Base-by-base conservation (phyloP, 2,797 vertebrate genomes). In the Sebastes iracundus region DNA sequence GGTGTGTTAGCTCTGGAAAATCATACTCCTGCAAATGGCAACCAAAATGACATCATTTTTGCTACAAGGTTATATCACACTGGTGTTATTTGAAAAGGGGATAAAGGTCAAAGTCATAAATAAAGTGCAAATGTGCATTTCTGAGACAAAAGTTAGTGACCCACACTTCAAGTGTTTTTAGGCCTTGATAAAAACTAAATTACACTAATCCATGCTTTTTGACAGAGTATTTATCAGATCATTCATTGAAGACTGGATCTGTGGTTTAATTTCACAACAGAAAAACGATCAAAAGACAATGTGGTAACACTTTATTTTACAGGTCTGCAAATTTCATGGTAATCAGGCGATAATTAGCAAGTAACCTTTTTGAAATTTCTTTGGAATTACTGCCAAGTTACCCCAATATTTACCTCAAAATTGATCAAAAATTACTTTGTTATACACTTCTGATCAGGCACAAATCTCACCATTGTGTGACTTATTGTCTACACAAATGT, bases 1-100 rank as follows among this genome's bases (percentile, higher is more conserved):
- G 4, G 76, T 23, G 73, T 85, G 74, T 63, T 30, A 79, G 68
- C 66, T 75, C 75, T 87, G 81, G 74, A 88, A 87, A 84, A 60
- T 77, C 66, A 22, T 84, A 74, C 59, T 25, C 33, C 64, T 70
- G 65, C 72, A 84, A 87, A 88, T 74, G 62, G 80, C 68, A 82
- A 81, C 70, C 60, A 18, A 56, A 71, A 68, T 83, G 65, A 83
- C 69, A 79, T 80, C 30, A 71, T 63, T 63, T 81, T 20, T 58
- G 6, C 23, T 32, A 2, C n/a, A 27, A 32, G 52, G 49, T 59
- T 73, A 23, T 75, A 61, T 75, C 85, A 84, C 69, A 77, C 28
- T 32, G 74, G 66, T 87, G 73, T 25, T 14, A 76, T 33, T 70
- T 71, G 76, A 55, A 63, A 46, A 18, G 42, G 11, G 20, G 71